A percentile compares a stretch with the other conserved stretches of the same genome.
Evolutionary conservation across 2,888 invertebrate species (phyloP).

Genomic region (Altica lythri): DNA sequence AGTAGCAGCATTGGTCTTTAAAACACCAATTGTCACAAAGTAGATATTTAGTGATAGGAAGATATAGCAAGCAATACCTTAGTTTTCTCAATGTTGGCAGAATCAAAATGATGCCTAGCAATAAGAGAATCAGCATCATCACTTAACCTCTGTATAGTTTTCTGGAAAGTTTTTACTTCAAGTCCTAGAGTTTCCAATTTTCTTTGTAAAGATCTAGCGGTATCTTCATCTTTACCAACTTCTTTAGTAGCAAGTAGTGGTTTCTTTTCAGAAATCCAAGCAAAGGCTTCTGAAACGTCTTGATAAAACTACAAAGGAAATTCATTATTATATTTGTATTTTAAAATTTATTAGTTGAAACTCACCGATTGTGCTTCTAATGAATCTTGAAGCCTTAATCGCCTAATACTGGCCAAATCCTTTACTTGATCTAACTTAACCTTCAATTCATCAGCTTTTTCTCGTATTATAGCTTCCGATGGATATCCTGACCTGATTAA

Average conservation of each 20-base stretch:
- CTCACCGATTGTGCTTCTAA: slow-evolving; percentile 79
- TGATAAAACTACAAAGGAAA: slow-evolving; percentile 76
- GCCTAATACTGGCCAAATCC: slow-evolving; percentile 73
- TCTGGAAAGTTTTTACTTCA: slow-evolving; percentile 80
- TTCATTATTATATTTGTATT: too few species aligned
- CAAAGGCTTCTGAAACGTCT: slow-evolving; percentile 87
- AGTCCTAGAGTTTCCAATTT: slow-evolving; percentile 82
- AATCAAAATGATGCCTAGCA: slow-evolving; percentile 80
- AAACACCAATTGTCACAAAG: too few species aligned
- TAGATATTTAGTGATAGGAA: too few species aligned
- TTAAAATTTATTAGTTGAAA: slow-evolving; percentile 11
- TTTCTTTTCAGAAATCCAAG: slow-evolving; percentile 89
- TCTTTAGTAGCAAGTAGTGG: slow-evolving; percentile 76
- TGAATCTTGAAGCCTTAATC: slow-evolving; percentile 76
- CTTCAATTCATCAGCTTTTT: slow-evolving; percentile 69
- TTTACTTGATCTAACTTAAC: slow-evolving; percentile 71
- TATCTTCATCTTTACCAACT: slow-evolving; percentile 91
- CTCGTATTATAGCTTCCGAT: slow-evolving; percentile 75
- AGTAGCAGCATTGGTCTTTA: too few species aligned
- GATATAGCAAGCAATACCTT: too few species aligned
- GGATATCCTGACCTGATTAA: slow-evolving; percentile 87
- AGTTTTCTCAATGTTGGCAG: slow-evolving; percentile 70
- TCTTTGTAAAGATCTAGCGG: slow-evolving; percentile 80
- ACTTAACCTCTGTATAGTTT: slow-evolving; percentile 71
- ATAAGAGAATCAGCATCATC: slow-evolving; percentile 70